phyloP scores from a whole-genome alignment of 37 sponge, comb jelly and placozoan species.

The Chondrilla cf. caribensis region DNA sequence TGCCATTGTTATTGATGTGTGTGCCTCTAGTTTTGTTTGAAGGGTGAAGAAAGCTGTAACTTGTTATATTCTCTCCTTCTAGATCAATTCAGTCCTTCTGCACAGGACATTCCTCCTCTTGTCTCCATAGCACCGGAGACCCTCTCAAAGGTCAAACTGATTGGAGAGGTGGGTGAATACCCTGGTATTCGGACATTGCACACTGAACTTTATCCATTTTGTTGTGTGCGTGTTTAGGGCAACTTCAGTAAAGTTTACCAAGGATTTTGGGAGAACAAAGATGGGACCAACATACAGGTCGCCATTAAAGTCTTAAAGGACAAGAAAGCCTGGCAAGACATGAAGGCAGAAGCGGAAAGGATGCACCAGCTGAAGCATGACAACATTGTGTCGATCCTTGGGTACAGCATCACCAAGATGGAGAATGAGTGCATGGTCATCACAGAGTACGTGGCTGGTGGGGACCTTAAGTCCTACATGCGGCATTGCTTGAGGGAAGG shows the following conservation, averaged over 20 bases:
- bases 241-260: constrained; percentile 62
- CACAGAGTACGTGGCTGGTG: constrained; percentile 64
- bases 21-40: too few species aligned
- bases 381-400: constrained; percentile 52
- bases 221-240: too few species aligned
- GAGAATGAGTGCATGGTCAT: constrained; percentile 39
- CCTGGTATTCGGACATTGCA: too few species aligned
- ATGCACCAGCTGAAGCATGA: constrained; percentile 50
- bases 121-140: too few species aligned
- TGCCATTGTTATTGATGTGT: too few species aligned
- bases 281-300: neutral
- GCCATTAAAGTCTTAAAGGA: constrained; percentile 49
- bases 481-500: neutral
- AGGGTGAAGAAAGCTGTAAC: too few species aligned
- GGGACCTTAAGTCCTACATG: constrained; percentile 44
- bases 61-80: too few species aligned
- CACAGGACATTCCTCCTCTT: too few species aligned
- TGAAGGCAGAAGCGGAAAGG: neutral
- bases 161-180: too few species aligned
- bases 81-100: too few species aligned
- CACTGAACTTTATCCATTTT: too few species aligned
- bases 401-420: constrained; percentile 26
- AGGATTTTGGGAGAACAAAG: constrained; percentile 19
- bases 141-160: too few species aligned
- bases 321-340: constrained; percentile 18